Base-by-base conservation (phyloP, 2,797 vertebrate species). In the Mus minutoides region DNA sequence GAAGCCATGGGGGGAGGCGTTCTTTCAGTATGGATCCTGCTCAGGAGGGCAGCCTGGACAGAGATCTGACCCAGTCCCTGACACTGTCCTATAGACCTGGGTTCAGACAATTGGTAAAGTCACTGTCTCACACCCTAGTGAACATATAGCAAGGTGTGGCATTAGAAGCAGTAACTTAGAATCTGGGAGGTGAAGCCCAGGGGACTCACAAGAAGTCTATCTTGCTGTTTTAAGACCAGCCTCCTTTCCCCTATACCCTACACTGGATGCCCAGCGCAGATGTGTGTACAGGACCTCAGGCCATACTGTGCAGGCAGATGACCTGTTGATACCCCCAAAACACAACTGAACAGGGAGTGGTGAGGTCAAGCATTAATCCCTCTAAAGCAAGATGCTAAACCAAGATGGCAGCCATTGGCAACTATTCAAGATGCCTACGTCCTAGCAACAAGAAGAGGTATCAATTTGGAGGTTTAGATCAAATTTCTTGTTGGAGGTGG, bases 401-500 rank as follows among this genome's bases (percentile, higher is more conserved):
- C 6, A n/a, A 93, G 78, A 79, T 24, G 11, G 64, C 10, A 54
- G 91, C 87, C 78, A 88, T 7, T 71, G 76, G 83, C 62, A 46
- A 85, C 13, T 17, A 54, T 82, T 43, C 24, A 16, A 60, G 75
- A 79, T 1, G 56, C 6, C 37, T 24, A 54, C 11, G 58, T 40
- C 19, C 54, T 12, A 14, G 26, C 16, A 88, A n/a, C 22, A 58
- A 67, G 77, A 84, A 9, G 86, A 54, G n/a, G 7, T 73, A 58
- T 83, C 21, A 19, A 22, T 58, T 76, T 64, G 29, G 94, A 78
- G 83, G 58, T 7, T 71, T 12, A 75, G 54, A 89, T 67, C 62
- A 88, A 95, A 97, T 94, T 86, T 43, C 56, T 85, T 56, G 62
- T 58, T 92, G 43, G 54, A 71, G 46, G 62, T 5, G 37, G 40